Base-by-base conservation (phyloP, 2,113 vertebrate species). In the Megaceryle torquata region DNA sequence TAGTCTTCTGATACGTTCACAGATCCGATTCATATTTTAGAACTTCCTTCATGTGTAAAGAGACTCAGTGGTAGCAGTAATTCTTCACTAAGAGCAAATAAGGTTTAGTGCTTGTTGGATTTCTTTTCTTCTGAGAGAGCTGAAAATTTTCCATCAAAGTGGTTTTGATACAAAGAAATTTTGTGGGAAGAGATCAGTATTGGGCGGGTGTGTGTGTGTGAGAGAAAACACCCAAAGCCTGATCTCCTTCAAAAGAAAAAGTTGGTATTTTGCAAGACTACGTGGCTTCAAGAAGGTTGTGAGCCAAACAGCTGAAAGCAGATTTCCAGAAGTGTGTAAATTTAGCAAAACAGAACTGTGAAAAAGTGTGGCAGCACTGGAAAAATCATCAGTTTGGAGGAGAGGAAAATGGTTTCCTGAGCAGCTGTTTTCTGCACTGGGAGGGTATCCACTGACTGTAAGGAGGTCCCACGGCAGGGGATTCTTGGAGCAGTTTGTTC, bases 1-100 rank as follows among this genome's bases (percentile, higher is more conserved):
- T 5, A 24, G 92, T 95, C 90, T 90, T 57, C 17, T 6, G 83
- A 57, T 64, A 35, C 18, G 90, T 43, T 88, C 93, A 43, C 68
- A 71, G 88, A 94, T 83, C 85, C 24, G 1, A 88, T 92, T 96
- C 95, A 96, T 95, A 91, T 88, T 85, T 75, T 43, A 91, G 91
- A 82, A 81, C 71, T 71, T 87, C 80, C 90, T 94, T 93, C 87
- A 80, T 69, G 92, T 96, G 86, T 92, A 94, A 90, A 91, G 76
- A 82, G 75, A 28, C 72, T 83, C 2, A 2, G 70, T 69, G 83
- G 79, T 37, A 37, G 91, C 85, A 89, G 77, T 74, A 94, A 88
- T 93, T 92, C 91, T 67, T 95, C 53, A 50, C 93, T 65, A 61
- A 13, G 78, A 77, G 87, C 89, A 82, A 92, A 87, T 0, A 53